Percentiles rank a stretch among this genome's conserved stretches.
phyloP scores from a whole-genome alignment of 2,113 vertebrate genomes.

The Tylochromis polylepis region DNA sequence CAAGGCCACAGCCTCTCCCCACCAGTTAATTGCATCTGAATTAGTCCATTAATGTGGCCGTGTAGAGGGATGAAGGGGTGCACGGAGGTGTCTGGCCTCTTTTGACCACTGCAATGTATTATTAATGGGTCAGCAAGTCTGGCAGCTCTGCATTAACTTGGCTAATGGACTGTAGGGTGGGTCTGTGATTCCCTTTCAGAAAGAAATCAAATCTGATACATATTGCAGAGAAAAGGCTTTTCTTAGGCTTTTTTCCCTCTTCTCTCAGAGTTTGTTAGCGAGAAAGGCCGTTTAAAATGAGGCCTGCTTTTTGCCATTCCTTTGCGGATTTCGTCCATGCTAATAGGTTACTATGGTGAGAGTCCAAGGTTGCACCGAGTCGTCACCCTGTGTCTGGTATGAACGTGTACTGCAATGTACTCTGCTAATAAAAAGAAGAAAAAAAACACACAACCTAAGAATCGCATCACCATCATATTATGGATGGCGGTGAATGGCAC shows the following conservation, averaged over 20 bases:
- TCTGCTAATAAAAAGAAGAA: neutral
- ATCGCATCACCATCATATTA: neutral
- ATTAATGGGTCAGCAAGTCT: constrained; percentile 75
- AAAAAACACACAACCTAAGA: neutral
- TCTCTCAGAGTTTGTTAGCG: neutral
- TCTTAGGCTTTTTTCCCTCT: neutral
- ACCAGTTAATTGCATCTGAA: constrained; percentile 75
- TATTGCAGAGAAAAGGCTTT: constrained; percentile 8
- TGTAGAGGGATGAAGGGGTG: constrained; percentile 63
- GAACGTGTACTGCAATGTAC: neutral
- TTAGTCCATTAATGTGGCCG: constrained; percentile 74
- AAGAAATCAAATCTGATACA: constrained; percentile 57
- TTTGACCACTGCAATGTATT: constrained; percentile 72
- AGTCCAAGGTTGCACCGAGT: constrained; percentile 14
- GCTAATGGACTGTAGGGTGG: constrained; percentile 70
- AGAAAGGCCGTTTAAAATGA: neutral
- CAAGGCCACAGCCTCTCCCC: constrained; percentile 69
- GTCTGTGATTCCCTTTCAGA: constrained; percentile 59
- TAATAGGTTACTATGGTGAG: neutral
- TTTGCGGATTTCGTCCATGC: neutral
- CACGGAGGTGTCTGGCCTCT: constrained; percentile 68
- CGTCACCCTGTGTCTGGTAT: neutral
- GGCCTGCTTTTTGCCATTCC: neutral
- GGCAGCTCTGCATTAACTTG: constrained; percentile 72
- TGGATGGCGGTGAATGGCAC: neutral